phyloP scores from a whole-genome alignment of 2,113 vertebrate genomes.

The Perccottus glenii region DNA sequence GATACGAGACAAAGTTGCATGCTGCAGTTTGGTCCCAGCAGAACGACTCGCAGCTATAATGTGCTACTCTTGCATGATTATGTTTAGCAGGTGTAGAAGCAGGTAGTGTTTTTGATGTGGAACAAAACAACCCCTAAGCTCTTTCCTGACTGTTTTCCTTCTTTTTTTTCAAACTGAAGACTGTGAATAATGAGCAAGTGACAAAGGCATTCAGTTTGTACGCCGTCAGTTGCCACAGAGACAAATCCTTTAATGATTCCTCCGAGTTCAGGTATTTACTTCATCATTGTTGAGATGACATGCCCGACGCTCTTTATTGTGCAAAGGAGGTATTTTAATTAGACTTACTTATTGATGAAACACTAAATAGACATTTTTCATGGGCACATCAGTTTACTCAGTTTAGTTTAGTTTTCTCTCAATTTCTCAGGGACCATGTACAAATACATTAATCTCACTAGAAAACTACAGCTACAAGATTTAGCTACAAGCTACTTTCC shows the following conservation, averaged over 20 bases:
- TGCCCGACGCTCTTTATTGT: not conserved
- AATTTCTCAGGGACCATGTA: not conserved
- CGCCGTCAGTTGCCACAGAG: too few relatives aligned
- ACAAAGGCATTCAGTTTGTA: too few relatives aligned
- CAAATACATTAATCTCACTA: too few relatives aligned
- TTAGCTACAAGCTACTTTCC: too few relatives aligned
- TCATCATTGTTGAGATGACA: not conserved
- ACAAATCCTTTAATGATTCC: not conserved
- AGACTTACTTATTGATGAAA: not conserved
- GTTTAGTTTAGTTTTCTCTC: not conserved
- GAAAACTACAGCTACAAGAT: too few relatives aligned
- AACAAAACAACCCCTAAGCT: slow-evolving; percentile 1
- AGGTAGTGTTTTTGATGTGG: not conserved
- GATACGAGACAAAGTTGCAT: slow-evolving; percentile 6
- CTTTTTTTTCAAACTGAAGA: not conserved
- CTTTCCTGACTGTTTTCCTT: too few relatives aligned
- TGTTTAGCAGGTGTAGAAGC: not conserved
- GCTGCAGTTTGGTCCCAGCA: slow-evolving; percentile 16
- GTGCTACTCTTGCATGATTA: not conserved
- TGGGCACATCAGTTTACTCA: not conserved
- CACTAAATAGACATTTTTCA: not conserved
- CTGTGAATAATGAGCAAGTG: too few relatives aligned
- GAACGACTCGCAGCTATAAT: not conserved
- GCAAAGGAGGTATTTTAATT: not conserved
- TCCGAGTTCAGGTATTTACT: slow-evolving; percentile 1